Percentiles rank a stretch among this genome's conserved stretches.
Evolutionary conservation across 2,888 invertebrate genomes (phyloP).

Genomic region (Eupithecia inturbata): DNA sequence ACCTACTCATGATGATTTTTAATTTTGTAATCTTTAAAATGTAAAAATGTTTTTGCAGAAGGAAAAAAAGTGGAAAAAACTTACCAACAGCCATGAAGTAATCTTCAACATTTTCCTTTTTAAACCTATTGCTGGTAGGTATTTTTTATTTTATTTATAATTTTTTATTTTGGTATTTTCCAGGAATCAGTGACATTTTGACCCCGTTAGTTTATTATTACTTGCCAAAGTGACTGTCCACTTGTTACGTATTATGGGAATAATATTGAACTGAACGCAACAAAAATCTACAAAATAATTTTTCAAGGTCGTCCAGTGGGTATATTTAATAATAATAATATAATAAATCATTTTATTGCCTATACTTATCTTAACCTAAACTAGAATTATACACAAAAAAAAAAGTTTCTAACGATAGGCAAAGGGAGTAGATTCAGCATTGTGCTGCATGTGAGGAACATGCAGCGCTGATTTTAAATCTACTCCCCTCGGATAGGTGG

Average conservation of each 20-base stretch:
- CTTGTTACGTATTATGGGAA: background rate
- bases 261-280: background rate
- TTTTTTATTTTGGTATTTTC: too few relatives aligned
- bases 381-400: too few relatives aligned
- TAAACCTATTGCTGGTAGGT: constrained; percentile 86
- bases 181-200: constrained; percentile 83
- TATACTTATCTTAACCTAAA: too few relatives aligned
- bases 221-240: background rate
- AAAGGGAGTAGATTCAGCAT: too few relatives aligned
- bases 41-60: background rate
- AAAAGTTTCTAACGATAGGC: too few relatives aligned
- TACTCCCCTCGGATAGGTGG: too few relatives aligned
- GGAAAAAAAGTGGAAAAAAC: background rate
- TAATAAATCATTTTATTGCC: too few relatives aligned
- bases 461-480: too few relatives aligned
- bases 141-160: too few relatives aligned
- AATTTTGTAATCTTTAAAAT: background rate
- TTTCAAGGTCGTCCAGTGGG: background rate
- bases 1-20: background rate
- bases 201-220: background rate
- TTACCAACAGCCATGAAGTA: constrained; percentile 85
- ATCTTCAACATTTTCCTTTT: constrained; percentile 86
- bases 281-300: background rate
- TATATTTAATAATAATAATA: too few relatives aligned
- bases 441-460: too few relatives aligned